These are phyloP conservation scores for Agrotis ipsilon DNA, from an alignment of 2,888 invertebrate genomes.

Conservation along the genomic window DNA sequence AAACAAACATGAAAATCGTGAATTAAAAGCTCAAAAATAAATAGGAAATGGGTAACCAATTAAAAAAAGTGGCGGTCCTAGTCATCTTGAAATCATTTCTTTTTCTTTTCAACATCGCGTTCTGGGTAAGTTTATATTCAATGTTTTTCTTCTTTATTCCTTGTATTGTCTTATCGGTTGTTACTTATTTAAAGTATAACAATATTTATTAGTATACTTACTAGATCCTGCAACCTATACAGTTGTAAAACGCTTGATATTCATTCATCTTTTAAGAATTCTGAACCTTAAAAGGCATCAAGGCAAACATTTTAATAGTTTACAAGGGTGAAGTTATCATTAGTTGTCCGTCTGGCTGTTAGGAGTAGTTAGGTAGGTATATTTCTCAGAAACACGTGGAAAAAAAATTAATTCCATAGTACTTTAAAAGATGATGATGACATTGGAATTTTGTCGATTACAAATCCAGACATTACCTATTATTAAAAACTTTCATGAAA, in stretches of 20 bases:
- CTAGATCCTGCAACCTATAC: neutral
- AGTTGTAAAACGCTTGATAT: neutral
- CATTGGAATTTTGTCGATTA: no score
- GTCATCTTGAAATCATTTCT: conserved; percentile 95
- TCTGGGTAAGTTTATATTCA: conserved; percentile 93
- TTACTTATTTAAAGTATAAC: neutral
- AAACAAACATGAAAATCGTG: conserved; percentile 44
- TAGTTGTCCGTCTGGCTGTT: no score
- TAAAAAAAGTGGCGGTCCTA: conserved; percentile 94
- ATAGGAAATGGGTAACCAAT: conserved; percentile 92
- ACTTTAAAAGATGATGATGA: no score
- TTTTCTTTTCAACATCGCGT: conserved; percentile 95
- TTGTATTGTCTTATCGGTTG: neutral
- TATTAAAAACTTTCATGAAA: no score
- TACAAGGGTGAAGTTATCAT: neutral
- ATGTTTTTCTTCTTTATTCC: neutral
- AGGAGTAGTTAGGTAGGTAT: no score
- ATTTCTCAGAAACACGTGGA: no score
- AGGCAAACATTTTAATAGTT: neutral
- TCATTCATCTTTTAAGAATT: conserved; percentile 5
- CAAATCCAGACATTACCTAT: no score
- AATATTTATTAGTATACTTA: neutral
- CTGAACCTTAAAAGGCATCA: neutral
- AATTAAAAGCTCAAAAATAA: conserved; percentile 37
- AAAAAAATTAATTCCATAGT: no score